Conservation (phyloP, 1,140 invertebrate genomes). For the Sogatella furcifera region DNA sequence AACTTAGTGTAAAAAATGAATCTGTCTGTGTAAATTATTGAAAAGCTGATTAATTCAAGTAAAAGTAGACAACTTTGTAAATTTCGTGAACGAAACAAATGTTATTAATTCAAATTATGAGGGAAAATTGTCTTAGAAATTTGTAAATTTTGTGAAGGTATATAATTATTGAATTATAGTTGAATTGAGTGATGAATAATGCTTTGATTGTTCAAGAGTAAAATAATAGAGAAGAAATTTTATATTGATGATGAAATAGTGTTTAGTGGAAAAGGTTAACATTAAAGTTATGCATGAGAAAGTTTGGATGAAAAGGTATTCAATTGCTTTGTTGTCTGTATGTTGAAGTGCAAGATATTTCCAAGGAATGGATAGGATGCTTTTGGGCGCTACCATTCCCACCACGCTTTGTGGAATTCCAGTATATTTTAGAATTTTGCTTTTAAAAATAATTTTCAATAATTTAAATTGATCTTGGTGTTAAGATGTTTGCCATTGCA, state of each 20-base stretch:
- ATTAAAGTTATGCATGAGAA: no score
- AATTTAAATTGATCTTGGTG: background rate
- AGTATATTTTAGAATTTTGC: no score
- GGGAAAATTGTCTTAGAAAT: background rate
- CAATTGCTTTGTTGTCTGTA: no score
- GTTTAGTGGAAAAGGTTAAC: no score
- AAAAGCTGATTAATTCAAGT: background rate
- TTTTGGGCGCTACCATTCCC: no score
- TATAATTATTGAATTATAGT: constrained; percentile 6
- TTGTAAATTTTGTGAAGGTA: constrained; percentile 7
- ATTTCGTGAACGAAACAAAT: background rate
- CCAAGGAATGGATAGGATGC: no score
- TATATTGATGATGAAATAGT: constrained; percentile 8
- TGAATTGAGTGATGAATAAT: background rate
- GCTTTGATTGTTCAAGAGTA: constrained; percentile 14
- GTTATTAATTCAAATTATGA: no score
- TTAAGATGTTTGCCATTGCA: background rate
- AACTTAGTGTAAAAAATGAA: background rate
- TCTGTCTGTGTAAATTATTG: background rate
- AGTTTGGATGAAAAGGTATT: no score
- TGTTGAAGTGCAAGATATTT: no score
- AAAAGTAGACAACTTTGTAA: background rate
- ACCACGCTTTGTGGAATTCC: no score
- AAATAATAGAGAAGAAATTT: constrained; percentile 14
- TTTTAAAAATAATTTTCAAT: no score